Evolutionary conservation across 2,888 invertebrate species (phyloP).

Genomic region (Tiphia femorata): DNA sequence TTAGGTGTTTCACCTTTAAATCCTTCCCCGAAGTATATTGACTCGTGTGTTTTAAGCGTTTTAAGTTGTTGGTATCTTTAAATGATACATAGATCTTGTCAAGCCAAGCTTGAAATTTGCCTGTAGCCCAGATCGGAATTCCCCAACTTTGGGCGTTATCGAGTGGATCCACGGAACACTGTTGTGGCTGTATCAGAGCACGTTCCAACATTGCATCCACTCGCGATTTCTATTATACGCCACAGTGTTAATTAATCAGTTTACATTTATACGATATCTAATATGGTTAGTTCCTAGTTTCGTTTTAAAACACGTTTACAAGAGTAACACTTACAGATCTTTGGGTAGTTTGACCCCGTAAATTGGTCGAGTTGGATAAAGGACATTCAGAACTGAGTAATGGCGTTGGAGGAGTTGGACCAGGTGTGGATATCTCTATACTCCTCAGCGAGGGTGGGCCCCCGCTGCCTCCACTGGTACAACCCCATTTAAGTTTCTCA

Average conservation of each 20-base stretch:
- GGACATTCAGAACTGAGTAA: constrained; percentile 64
- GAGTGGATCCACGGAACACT: constrained; percentile 70
- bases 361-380: constrained; percentile 63
- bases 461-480: constrained; percentile 65
- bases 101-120: constrained; percentile 71
- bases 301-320: too few relatives aligned
- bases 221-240: constrained; percentile 73
- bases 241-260: too few relatives aligned
- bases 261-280: too few relatives aligned
- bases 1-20: constrained; percentile 74
- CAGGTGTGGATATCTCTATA: constrained; percentile 62
- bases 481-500: constrained; percentile 62
- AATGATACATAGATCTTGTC: constrained; percentile 77
- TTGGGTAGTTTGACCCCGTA: constrained; percentile 64
- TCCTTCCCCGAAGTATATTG: constrained; percentile 47
- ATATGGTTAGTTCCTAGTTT: too few relatives aligned
- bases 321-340: constrained; percentile 65
- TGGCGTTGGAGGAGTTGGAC: constrained; percentile 60
- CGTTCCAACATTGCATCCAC: constrained; percentile 87
- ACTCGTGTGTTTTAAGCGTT: constrained; percentile 30
- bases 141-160: constrained; percentile 71
- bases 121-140: constrained; percentile 72
- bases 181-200: constrained; percentile 71
- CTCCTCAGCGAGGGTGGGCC: constrained; percentile 66
- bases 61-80: constrained; percentile 54